These are phyloP conservation scores for Homalodisca vitripennis DNA, from an alignment of 1,140 invertebrate species.

Conservation along the genomic window DNA sequence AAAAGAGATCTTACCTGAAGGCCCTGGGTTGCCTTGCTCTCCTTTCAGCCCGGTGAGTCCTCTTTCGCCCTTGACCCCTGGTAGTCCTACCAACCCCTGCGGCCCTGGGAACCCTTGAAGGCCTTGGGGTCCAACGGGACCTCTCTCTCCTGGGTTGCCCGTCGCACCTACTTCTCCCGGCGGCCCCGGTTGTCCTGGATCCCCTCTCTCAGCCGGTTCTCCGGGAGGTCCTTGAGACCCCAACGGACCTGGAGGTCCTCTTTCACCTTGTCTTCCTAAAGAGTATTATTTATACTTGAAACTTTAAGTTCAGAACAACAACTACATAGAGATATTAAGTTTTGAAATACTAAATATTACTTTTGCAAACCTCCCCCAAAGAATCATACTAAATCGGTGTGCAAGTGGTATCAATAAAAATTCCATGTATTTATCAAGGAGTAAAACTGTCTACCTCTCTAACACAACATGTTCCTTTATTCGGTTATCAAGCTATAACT, in stretches of 20 bases:
- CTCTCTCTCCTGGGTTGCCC: constrained; percentile 68
- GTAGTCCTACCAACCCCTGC: constrained; percentile 57
- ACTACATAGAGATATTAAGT: not conserved
- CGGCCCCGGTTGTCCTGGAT: constrained; percentile 68
- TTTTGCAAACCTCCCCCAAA: too few relatives aligned
- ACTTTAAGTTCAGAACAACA: not conserved
- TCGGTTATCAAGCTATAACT: too few relatives aligned
- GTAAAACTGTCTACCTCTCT: too few relatives aligned
- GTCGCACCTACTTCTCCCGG: constrained; percentile 68
- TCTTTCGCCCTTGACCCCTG: constrained; percentile 72
- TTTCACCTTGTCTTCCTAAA: constrained; percentile 62
- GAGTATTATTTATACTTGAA: constrained; percentile 13
- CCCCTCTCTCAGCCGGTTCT: constrained; percentile 71
- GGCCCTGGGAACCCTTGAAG: constrained; percentile 67
- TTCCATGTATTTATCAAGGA: too few relatives aligned
- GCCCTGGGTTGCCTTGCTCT: constrained; percentile 67
- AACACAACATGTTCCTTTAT: too few relatives aligned
- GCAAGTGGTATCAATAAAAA: too few relatives aligned
- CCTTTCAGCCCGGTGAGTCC: constrained; percentile 67
- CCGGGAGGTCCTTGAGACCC: constrained; percentile 71
- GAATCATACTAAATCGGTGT: too few relatives aligned
- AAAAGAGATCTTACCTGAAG: constrained; percentile 49
- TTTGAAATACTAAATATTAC: not conserved
- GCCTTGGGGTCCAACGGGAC: constrained; percentile 58
- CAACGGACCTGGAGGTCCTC: constrained; percentile 64